phyloP scores from a whole-genome alignment of 2,797 vertebrate genomes.

The Leptoclinus maculatus region DNA sequence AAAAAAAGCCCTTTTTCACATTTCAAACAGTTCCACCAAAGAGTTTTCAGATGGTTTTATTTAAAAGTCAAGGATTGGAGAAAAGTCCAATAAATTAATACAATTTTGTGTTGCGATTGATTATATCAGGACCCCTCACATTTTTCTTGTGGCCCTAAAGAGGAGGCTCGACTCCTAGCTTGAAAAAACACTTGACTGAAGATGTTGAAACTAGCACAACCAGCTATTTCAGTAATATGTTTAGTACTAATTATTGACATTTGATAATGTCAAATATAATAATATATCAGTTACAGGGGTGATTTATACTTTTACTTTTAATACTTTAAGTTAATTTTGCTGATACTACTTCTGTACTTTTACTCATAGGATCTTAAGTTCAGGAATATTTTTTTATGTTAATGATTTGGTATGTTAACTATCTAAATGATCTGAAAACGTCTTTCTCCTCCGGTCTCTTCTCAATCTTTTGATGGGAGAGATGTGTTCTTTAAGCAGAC shows the following conservation, averaged over 20 bases:
- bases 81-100: background rate
- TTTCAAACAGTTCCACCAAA: background rate
- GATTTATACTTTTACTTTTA: background rate
- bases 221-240: background rate
- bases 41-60: background rate
- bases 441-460: background rate
- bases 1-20: no score
- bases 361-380: background rate
- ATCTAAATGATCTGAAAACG: background rate
- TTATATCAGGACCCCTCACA: background rate
- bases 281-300: background rate
- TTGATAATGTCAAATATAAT: background rate
- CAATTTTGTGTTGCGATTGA: background rate
- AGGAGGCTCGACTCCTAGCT: background rate
- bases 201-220: background rate
- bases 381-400: background rate
- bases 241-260: background rate
- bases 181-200: background rate
- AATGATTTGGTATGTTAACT: background rate
- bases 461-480: slow-evolving; percentile 33
- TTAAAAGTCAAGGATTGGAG: background rate
- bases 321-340: background rate
- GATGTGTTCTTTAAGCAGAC: slow-evolving; percentile 38
- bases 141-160: background rate
- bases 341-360: background rate